Evolutionary conservation across 1,140 invertebrate genomes (phyloP).

Genomic region (Laupala kohalensis): DNA sequence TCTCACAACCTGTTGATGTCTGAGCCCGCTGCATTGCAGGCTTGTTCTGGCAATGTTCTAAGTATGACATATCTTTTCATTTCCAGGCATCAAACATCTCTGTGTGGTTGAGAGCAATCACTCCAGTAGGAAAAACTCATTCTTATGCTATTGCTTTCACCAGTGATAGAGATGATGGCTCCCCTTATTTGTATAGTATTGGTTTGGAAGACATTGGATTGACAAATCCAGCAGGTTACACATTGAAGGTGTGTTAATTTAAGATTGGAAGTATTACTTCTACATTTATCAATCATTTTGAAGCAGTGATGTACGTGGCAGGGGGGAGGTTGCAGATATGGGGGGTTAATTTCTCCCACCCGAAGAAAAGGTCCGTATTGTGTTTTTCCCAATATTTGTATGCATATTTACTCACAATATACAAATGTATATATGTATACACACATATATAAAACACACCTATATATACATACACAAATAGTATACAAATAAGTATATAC

Average conservation of each 20-base stretch:
- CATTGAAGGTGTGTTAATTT: slow-evolving; percentile 9
- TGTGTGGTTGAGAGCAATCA: slow-evolving; percentile 22
- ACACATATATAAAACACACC: too few relatives aligned
- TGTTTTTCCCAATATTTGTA: too few relatives aligned
- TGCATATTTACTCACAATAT: too few relatives aligned
- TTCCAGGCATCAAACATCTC: slow-evolving; percentile 16
- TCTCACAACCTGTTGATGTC: background rate
- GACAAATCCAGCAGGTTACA: slow-evolving; percentile 9
- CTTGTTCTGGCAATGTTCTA: background rate
- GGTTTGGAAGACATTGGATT: slow-evolving; percentile 21
- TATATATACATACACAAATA: too few relatives aligned
- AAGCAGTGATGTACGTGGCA: too few relatives aligned
- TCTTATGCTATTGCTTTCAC: slow-evolving; percentile 22
- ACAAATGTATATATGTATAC: too few relatives aligned
- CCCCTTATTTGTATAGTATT: slow-evolving; percentile 17
- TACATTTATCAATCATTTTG: too few relatives aligned
- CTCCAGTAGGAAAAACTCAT: slow-evolving; percentile 17
- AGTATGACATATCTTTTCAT: background rate
- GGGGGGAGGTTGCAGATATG: too few relatives aligned
- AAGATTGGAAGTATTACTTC: too few relatives aligned
- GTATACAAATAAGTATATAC: too few relatives aligned
- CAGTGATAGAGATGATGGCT: slow-evolving; percentile 20
- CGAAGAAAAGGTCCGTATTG: too few relatives aligned
- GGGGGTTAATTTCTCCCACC: too few relatives aligned
- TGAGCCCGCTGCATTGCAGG: background rate